Conservation (phyloP, 2,888 invertebrate species). For the Dicranocentrus wangi region DNA sequence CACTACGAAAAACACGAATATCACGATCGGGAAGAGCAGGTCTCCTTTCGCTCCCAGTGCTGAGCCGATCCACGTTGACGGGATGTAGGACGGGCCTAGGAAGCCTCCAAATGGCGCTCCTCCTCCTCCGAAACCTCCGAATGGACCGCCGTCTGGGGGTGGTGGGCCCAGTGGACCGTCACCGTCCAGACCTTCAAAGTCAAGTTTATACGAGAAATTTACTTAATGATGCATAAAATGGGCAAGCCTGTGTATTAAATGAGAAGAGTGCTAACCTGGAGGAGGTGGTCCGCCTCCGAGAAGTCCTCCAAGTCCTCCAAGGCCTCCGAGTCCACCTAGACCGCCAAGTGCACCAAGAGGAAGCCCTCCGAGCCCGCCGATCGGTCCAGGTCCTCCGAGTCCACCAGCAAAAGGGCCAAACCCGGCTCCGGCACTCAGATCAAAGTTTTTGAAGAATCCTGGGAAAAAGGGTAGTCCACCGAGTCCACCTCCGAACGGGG, state of each 20-base stretch:
- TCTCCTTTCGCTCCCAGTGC: conserved; percentile 70
- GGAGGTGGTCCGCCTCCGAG: conserved; percentile 22
- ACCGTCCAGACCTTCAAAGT: no score
- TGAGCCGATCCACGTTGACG: conserved; percentile 66
- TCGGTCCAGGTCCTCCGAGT: neutral
- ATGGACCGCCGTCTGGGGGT: neutral
- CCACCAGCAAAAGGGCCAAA: conserved; percentile 33
- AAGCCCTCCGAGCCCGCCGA: conserved; percentile 2
- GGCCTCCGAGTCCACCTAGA: neutral
- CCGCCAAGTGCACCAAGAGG: conserved; percentile 24
- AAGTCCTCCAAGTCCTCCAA: neutral
- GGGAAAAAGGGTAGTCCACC: conserved; percentile 27
- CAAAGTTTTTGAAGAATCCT: conserved; percentile 45
- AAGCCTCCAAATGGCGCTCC: conserved; percentile 12
- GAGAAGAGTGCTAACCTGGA: no score
- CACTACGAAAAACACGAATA: conserved; percentile 69
- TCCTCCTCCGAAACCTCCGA: conserved; percentile 23
- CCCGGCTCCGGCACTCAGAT: conserved; percentile 41
- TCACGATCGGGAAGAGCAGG: conserved; percentile 68
- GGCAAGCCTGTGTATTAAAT: no score
- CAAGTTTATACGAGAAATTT: no score
- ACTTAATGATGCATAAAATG: no score
- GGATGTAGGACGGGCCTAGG: conserved; percentile 68
- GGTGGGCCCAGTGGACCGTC: neutral
- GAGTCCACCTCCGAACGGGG: neutral